Evolutionary conservation across 2,113 vertebrate species (phyloP).

Genomic region (Cephalopterus ornatus): DNA sequence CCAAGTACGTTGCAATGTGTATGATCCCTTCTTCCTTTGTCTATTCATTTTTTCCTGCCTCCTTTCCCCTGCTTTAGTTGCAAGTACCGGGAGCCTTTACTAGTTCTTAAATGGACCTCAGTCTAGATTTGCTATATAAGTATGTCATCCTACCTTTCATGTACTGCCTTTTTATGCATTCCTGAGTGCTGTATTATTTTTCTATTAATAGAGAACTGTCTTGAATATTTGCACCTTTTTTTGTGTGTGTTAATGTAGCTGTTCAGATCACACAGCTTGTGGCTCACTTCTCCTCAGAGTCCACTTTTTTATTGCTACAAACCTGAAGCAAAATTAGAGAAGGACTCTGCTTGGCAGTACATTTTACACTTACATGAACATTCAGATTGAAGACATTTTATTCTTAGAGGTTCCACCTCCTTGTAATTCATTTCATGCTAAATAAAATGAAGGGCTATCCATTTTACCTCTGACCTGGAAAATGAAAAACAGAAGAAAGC

Average conservation of each 20-base stretch:
- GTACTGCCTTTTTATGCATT: not conserved
- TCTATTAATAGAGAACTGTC: not conserved
- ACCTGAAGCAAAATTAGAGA: not conserved
- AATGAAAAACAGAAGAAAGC: not conserved
- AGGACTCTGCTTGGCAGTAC: constrained; percentile 20
- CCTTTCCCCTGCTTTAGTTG: not conserved
- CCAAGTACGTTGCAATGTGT: not conserved
- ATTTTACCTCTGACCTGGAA: constrained; percentile 3
- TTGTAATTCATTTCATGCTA: constrained; percentile 17
- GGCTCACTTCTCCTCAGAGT: constrained; percentile 5
- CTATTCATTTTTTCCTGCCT: not conserved
- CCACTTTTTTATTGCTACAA: constrained; percentile 8
- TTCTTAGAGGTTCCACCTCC: constrained; percentile 1
- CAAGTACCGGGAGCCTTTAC: not conserved
- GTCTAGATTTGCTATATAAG: not conserved
- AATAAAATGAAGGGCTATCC: constrained; percentile 21
- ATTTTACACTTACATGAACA: constrained; percentile 37
- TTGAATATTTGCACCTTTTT: not conserved
- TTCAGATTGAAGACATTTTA: not conserved
- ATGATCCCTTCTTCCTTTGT: not conserved
- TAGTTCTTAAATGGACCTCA: not conserved
- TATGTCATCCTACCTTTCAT: not conserved
- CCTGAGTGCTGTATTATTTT: not conserved
- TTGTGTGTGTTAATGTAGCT: not conserved
- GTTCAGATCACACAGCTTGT: not conserved